Percentiles rank a stretch among this genome's conserved stretches.
phyloP scores from a whole-genome alignment of 2,113 vertebrate genomes.

The Diphyllodes magnificus region DNA sequence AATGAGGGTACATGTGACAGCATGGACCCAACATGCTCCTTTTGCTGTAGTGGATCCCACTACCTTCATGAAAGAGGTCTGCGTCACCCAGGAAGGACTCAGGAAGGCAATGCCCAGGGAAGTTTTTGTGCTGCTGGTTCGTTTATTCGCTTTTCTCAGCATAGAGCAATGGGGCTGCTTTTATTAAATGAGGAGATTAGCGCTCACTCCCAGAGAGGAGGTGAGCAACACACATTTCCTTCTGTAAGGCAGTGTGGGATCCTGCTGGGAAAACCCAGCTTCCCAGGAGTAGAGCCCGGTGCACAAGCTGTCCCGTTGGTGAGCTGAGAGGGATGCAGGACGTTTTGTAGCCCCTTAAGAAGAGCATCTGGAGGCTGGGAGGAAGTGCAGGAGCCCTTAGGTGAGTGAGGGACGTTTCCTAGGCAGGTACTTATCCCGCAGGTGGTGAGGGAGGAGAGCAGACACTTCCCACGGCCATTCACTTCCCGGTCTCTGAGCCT shows the following conservation, averaged over 20 bases:
- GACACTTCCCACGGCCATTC: neutral
- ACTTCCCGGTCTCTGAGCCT: neutral
- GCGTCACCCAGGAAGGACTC: neutral
- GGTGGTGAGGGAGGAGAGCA: neutral
- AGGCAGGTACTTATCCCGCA: neutral
- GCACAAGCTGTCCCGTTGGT: neutral
- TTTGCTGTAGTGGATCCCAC: neutral
- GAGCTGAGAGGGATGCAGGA: neutral
- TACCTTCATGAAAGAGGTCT: neutral
- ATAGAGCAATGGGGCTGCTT: neutral
- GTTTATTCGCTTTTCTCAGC: neutral
- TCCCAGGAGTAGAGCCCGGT: fast-evolving
- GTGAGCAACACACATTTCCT: neutral
- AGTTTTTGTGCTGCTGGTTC: neutral
- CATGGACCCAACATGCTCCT: neutral
- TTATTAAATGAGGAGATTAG: neutral
- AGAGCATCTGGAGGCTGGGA: neutral
- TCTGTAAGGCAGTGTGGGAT: neutral
- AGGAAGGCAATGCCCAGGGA: neutral
- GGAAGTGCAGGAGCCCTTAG: neutral
- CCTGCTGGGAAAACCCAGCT: neutral
- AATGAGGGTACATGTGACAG: neutral
- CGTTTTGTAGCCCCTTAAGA: neutral
- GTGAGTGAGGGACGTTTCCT: neutral
- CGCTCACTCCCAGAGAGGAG: neutral